Evolutionary conservation across 1,140 invertebrate genomes (phyloP).

Genomic region (Agrypnia vestita): DNA sequence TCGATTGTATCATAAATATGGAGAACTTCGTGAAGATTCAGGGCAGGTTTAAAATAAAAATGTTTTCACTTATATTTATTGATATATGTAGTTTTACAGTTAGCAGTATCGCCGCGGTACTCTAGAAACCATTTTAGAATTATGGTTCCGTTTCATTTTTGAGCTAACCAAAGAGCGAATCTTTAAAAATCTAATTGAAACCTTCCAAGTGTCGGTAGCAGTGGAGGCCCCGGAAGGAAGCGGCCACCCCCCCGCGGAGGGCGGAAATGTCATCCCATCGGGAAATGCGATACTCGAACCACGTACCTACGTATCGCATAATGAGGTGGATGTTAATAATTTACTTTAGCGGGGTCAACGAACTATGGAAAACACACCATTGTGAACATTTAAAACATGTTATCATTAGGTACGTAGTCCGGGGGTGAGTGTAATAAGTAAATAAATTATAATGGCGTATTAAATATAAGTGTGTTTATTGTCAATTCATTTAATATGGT

Average conservation of each 20-base stretch:
- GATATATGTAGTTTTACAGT: background rate
- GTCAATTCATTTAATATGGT: no score
- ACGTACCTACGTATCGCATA: background rate
- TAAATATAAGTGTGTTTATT: no score
- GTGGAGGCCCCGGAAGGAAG: constrained; percentile 45
- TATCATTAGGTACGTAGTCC: no score
- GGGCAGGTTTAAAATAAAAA: no score
- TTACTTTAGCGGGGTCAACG: background rate
- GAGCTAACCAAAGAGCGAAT: background rate
- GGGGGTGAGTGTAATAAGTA: no score
- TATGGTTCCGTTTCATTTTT: background rate
- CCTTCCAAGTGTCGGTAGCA: constrained; percentile 35
- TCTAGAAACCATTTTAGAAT: background rate
- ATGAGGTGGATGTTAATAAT: constrained; percentile 8
- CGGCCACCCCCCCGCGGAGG: constrained; percentile 40
- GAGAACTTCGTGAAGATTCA: no score
- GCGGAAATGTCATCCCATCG: constrained; percentile 38
- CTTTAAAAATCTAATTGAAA: constrained; percentile 38
- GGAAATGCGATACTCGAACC: constrained; percentile 27
- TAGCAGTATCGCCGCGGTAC: no score
- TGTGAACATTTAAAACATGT: no score
- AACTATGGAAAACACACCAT: background rate
- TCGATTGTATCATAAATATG: no score
- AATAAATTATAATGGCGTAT: no score
- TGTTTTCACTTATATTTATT: no score